Evolutionary conservation across 2,888 invertebrate genomes (phyloP).

Genomic region (Ochropacha duplaris): DNA sequence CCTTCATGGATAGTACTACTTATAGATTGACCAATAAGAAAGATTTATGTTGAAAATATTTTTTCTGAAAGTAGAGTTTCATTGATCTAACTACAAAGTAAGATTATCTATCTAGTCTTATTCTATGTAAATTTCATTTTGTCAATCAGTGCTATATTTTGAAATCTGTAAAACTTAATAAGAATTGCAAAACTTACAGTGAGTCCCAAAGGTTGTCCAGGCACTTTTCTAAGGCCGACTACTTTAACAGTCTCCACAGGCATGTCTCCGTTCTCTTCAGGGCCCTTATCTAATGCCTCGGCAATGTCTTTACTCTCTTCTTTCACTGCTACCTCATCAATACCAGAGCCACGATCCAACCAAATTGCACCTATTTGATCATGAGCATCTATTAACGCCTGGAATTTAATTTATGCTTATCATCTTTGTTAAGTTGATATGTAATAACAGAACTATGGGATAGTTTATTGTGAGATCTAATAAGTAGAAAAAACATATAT

Average conservation of each 20-base stretch:
- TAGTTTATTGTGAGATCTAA: not conserved
- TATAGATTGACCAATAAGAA: too few species aligned
- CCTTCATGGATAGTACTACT: too few species aligned
- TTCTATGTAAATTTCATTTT: too few species aligned
- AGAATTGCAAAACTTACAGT: too few species aligned
- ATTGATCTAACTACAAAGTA: too few species aligned
- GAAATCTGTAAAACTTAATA: too few species aligned
- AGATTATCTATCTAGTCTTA: too few species aligned
- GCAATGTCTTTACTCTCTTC: slow-evolving; percentile 57
- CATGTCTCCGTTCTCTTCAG: slow-evolving; percentile 84
- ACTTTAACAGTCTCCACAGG: slow-evolving; percentile 92
- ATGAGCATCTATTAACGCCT: slow-evolving; percentile 93
- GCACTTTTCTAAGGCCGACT: slow-evolving; percentile 92
- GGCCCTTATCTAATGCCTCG: slow-evolving; percentile 46
- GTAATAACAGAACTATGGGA: too few species aligned
- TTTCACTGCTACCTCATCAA: slow-evolving; percentile 71
- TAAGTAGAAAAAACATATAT: not conserved
- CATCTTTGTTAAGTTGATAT: not conserved
- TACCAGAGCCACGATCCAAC: slow-evolving; percentile 78
- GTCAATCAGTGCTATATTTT: too few species aligned
- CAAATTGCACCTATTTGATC: slow-evolving; percentile 90
- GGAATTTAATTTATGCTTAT: slow-evolving; percentile 29
- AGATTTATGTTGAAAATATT: too few species aligned
- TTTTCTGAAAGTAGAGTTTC: too few species aligned
- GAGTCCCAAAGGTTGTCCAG: slow-evolving; percentile 93